Evolutionary conservation across 2,797 vertebrate genomes (phyloP).

Genomic region (Falco berigora): DNA sequence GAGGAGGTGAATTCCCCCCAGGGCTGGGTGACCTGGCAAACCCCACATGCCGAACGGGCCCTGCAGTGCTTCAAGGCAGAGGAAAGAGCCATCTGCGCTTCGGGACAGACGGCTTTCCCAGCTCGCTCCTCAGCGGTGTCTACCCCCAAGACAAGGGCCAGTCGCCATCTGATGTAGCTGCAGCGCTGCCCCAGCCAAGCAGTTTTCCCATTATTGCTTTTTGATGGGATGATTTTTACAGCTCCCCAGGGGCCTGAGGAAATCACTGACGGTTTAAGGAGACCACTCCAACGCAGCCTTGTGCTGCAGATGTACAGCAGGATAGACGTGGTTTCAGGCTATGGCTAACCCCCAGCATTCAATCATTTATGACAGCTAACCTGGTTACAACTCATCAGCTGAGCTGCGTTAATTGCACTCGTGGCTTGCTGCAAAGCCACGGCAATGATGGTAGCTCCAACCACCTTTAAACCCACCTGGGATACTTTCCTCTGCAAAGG

Average conservation of each 20-base stretch:
- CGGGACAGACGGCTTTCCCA: background rate
- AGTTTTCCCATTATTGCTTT: background rate
- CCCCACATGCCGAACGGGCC: accelerated
- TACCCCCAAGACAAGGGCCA: background rate
- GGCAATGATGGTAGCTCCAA: background rate
- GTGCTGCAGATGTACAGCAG: background rate
- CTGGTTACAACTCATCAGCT: background rate
- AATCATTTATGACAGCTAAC: background rate
- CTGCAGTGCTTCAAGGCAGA: background rate
- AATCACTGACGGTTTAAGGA: background rate
- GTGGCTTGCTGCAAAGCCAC: background rate
- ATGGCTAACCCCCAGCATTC: background rate
- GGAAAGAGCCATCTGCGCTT: background rate
- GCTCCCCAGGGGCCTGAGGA: background rate
- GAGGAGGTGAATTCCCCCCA: background rate
- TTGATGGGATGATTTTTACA: background rate
- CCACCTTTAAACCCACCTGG: background rate
- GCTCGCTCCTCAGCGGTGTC: background rate
- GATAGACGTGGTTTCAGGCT: background rate
- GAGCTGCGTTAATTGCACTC: background rate
- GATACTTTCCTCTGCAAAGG: background rate
- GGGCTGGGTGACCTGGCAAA: background rate
- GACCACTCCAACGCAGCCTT: background rate
- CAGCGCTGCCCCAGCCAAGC: background rate
- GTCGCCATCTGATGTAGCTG: accelerated